Evolutionary conservation across 2,888 invertebrate genomes (phyloP), one percentile per base, ranked within the genome.

Genomic region (Cephus pulcher): DNA sequence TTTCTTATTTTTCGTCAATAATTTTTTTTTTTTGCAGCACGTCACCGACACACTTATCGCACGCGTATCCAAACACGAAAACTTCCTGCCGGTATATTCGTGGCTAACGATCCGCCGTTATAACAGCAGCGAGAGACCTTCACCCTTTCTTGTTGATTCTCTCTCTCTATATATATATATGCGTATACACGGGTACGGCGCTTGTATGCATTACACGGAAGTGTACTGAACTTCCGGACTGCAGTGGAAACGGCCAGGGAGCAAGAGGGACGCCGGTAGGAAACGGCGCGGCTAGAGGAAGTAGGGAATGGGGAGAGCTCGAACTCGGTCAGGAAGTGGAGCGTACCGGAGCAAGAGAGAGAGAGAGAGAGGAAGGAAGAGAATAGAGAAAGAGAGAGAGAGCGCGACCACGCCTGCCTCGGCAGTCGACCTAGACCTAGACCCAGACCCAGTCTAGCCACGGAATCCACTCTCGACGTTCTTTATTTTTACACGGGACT

Each of bases 361-460:
- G 80, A 80, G 81, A 82, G 81, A 80, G 76, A 32, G 32, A 73
- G 68, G 34, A 11, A 34, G 34, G 34, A 34, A 34, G 34, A 34
- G 34, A 34, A 75, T 75, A 76, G 71, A 75, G 79, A 35, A 3
- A 35, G 11, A 34, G 68, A 71, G 34, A 69, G 78, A 75, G 40
- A 71, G 34, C 33, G 69, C 4, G 78, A 81, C 79, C 80, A 81
- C 82, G 82, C 82, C 83, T 80, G 80, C 78, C 80, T 78, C 84
- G 40, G 15, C 81, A 84, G 85, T 84, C 87, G 89, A 89, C 90
- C 89, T 88, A 90, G 90, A 90, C 90, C 90, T 89, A 90, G 90
- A 90, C 89, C 86, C 85, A 84, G 86, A 83, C 80, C 73, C 77
- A 77, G 81, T 86, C 87, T 88, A 87, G 84, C 82, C 85, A 83